Conservation (phyloP, 2,888 invertebrate species). For the Drosophila pegasa region DNA sequence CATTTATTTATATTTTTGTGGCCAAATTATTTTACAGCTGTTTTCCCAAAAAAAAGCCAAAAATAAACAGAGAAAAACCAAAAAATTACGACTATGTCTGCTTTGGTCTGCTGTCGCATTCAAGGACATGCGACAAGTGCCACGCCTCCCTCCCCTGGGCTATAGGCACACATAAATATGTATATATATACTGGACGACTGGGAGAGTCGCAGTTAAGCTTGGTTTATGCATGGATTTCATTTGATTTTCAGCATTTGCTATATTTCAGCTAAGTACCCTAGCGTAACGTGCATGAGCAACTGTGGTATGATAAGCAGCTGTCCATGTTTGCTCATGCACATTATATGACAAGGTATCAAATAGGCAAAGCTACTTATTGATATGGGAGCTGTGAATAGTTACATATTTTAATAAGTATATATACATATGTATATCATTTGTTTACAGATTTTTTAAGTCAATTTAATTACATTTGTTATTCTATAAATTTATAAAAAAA, state of each 20-base stretch:
- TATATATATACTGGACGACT: not conserved
- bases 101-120: conserved; percentile 33
- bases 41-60: conserved; percentile 42
- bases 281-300: not conserved
- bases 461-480: too few species aligned
- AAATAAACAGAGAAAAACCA: not conserved
- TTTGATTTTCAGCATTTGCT: conserved; percentile 35
- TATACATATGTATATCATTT: too few species aligned
- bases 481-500: too few species aligned
- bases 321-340: too few species aligned
- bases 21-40: conserved; percentile 82
- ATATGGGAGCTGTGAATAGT: too few species aligned
- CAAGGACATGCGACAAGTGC: conserved; percentile 55
- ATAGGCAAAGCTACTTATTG: too few species aligned
- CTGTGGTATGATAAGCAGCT: not conserved
- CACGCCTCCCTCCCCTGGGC: conserved; percentile 29
- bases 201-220: conserved; percentile 7
- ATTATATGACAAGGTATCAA: too few species aligned
- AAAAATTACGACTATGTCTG: conserved; percentile 48
- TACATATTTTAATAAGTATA: too few species aligned
- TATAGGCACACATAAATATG: conserved; percentile 44
- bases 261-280: conserved; percentile 19
- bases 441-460: too few species aligned
- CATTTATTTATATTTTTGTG: conserved; percentile 78
- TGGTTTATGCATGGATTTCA: conserved; percentile 29